Base-by-base conservation (phyloP, 1,140 invertebrate genomes). In the Caerostris darwini region DNA sequence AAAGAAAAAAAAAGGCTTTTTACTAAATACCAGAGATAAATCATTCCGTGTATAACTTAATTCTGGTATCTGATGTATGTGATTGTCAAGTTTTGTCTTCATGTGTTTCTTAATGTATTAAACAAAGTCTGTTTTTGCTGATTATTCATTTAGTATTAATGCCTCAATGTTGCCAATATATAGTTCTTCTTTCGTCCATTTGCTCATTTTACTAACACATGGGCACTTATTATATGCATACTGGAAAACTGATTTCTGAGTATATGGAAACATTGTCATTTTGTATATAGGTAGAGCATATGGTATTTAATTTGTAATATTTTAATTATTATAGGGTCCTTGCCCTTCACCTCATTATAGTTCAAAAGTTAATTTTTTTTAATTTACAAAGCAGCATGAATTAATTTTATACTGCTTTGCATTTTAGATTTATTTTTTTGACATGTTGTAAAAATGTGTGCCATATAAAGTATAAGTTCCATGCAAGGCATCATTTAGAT, bases 1-100 rank as follows among this genome's bases (percentile, higher is more conserved):
- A 17, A 3, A 56, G 7, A 58, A 19, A 82, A 57, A 71, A 90
- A 87, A 34, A 81, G 54, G 86, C 64, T 94, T 94, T 92, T 89
- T 88, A 88, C 54, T 81, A 61, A 81, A 59, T 89, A 89, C 92
- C 92, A 94, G 92, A 94, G 71, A 86, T 87, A 94, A 94, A 93
- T 94, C 92, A 94, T 94, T 94, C 92, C 92, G 92, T 94, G 71
- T 94, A 81, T 81, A 94, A 94, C 92, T 88, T 94, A 94, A 94
- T 88, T 94, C 92, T 94, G 92, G 92, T 94, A 88, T 94, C 6
- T 34, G 19, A 94, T 94, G 69, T 94, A 59, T 94, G 86, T 94
- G n/a, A 58, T 88, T 82, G 92, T 94, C 92, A 14, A 77, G 86
- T 94, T 94, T 89, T 89, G 92, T 94, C 57, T 69, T 54, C 10